These are phyloP conservation scores for Ranitomeya variabilis DNA, from an alignment of 2,113 vertebrate genomes.

Conservation along the genomic window DNA sequence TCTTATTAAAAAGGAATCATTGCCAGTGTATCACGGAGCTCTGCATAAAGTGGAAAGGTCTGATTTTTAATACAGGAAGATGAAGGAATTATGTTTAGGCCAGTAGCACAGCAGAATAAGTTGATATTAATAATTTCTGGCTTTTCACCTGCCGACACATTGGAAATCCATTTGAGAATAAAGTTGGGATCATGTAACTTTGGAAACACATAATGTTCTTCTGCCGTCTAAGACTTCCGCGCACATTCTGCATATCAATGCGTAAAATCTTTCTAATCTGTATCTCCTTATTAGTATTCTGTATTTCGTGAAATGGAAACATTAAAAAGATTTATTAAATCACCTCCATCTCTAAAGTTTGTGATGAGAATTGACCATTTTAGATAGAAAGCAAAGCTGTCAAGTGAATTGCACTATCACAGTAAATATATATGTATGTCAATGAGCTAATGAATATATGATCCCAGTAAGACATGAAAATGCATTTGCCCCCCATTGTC, in stretches of 20 bases:
- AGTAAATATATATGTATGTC: neutral
- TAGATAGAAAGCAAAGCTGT: neutral
- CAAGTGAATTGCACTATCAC: neutral
- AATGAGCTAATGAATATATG: neutral
- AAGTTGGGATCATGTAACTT: neutral
- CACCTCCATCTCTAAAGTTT: neutral
- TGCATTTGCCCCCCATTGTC: neutral
- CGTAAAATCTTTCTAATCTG: neutral
- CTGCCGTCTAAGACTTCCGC: neutral
- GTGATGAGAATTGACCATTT: neutral
- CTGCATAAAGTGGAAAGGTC: conserved; percentile 13
- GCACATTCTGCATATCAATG: neutral
- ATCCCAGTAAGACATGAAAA: neutral
- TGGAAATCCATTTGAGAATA: conserved; percentile 16
- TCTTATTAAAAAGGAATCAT: conserved; percentile 3
- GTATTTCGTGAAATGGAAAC: neutral
- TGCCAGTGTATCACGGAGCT: neutral
- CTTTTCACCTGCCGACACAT: conserved; percentile 6
- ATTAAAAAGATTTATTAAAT: neutral
- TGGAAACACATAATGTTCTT: neutral
- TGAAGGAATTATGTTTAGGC: conserved; percentile 12
- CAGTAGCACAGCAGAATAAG: neutral
- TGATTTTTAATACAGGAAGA: neutral
- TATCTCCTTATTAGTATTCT: neutral
- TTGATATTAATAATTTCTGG: neutral